These are phyloP conservation scores for Dinocampus coccinellae DNA, from an alignment of 2,888 invertebrate species.

Conservation along the genomic window DNA sequence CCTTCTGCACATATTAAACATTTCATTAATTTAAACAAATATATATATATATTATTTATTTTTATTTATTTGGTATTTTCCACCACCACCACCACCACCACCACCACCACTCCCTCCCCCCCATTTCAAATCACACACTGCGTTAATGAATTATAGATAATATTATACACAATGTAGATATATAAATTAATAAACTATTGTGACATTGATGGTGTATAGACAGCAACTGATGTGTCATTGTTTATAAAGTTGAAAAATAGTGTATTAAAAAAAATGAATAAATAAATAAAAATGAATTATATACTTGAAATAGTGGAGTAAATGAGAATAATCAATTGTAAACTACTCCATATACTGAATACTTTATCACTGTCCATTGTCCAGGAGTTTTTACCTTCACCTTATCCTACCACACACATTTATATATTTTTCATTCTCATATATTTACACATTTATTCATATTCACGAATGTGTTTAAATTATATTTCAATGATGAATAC, in stretches of 20 bases:
- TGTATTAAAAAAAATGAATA: neutral
- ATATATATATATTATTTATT: no score
- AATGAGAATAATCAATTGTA: constrained; percentile 5
- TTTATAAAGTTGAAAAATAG: neutral
- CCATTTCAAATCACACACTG: no score
- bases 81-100: no score
- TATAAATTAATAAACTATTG: neutral
- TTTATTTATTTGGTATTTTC: no score
- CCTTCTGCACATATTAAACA: neutral
- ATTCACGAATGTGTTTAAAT: no score
- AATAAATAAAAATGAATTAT: neutral
- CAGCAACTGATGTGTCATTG: neutral
- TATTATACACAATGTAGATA: neutral
- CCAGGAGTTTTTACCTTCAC: neutral
- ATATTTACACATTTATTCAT: neutral
- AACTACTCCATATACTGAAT: constrained; percentile 1
- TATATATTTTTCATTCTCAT: neutral
- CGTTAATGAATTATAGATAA: neutral
- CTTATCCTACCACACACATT: neutral
- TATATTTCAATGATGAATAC: neutral
- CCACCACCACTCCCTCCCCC: no score
- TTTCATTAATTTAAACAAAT: no score
- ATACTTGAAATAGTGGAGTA: no score
- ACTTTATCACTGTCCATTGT: neutral
- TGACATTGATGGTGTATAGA: neutral